Base-by-base conservation (phyloP, 2,888 invertebrate species). In the Thelaira solivaga region DNA sequence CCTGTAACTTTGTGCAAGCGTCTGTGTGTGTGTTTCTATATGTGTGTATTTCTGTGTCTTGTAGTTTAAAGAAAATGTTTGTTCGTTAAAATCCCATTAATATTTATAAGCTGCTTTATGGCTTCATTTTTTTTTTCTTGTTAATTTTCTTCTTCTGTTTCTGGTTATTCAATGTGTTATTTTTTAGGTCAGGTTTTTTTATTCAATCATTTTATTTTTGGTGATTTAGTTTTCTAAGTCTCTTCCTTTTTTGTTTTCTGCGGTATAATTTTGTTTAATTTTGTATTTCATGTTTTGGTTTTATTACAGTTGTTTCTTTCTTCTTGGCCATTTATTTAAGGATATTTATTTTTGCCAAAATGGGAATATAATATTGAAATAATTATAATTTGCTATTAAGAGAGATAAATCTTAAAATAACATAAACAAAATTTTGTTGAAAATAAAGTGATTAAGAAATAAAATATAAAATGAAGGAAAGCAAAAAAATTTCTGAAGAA, bases 71-170 rank as follows among this genome's bases (percentile, higher is more conserved):
- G 26, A 67, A 61, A 67, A 67, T 79, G 41, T 41, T 73, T 74
- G 71, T 80, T 76, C 76, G 74, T 76, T 80, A 80, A 80, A 80
- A 76, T 79, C 76, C 78, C 78, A 80, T 80, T 80, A 79, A 76
- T 80, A 80, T 80, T 80, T 80, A 79, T 76, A 79, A 78, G 78
- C 76, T 78, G 67, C 71, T 71, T 65, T 75, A 45, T 71, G 64
- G 73, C 62, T 51, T 59, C 16, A 41, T 29, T 57, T 16, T 41
- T 41, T 2, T n/a, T n/a, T 51, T 20, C n/a, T 24, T 3, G 24
- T 18, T 26, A 26, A 26, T 29, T 59, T 41, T 59, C n/a, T 29
- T 29, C 16, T 29, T 18, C 1, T 43, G 1, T 31, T 57, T 57
- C 26, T 26, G n/a, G n/a, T n/a, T 26, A 16, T 24, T 16, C 26